Base-by-base conservation (phyloP, 2,113 vertebrate genomes). In the Scatophagus argus region DNA sequence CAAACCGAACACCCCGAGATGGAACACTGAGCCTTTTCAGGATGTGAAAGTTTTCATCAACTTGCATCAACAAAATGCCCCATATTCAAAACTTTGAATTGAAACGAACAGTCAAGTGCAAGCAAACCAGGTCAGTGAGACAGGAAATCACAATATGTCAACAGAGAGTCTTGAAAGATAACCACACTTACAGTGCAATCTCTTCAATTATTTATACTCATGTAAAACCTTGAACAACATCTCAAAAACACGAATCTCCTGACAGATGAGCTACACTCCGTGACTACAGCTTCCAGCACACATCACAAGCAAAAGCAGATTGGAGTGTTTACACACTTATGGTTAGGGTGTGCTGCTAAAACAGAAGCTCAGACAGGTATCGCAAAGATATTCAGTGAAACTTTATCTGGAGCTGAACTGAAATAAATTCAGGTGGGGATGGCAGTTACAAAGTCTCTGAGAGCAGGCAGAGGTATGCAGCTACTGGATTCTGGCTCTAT, bases 41-140 rank as follows among this genome's bases (percentile, higher is more conserved):
- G 81, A 85, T 84, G 80, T 82, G 84, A 81, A 83, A 62, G 81
- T 74, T 55, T 59, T 34, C 17, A 69, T 27, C 55, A 52, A 14
- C 43, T 8, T 56, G 46, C 44, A n/a, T n/a, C n/a, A n/a, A n/a
- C n/a, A 69, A 80, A 78, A 82, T n/a, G 8, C 44, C 21, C 65
- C 36, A 74, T 21, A 21, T 41, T 83, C 23, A 70, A 47, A 74
- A 74, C 68, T 34, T 58, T 78, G 0, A 71, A 17, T 9, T 34
- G n/a, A 67, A n/a, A 21, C 12, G 27, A 61, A n/a, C n/a, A 52
- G 23, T 43, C 16, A 46, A 12, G 27, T 39, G 60, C 23, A 32
- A n/a, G n/a, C 58, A 72, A 82, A 74, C 23, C 49, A 82, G 64
- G 55, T 69, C 85, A 74, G 10, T 31, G 46, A 52, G 38, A n/a